These are phyloP conservation scores for Ferdinandea cuprea DNA, from an alignment of 2,888 invertebrate genomes.

Conservation along the genomic window DNA sequence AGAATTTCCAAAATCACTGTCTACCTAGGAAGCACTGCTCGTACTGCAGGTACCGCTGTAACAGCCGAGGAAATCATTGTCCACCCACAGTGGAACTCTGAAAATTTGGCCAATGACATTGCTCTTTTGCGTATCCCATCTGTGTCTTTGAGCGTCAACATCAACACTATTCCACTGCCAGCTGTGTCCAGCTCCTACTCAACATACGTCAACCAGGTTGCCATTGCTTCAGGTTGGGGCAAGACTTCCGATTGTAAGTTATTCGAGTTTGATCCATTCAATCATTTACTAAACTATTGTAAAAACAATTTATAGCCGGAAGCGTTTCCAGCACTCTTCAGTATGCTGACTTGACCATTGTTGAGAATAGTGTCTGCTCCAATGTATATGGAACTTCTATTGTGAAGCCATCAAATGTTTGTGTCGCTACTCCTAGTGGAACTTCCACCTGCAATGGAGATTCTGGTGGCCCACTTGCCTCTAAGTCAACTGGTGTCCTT, in stretches of 20 bases:
- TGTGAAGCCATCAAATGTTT: conserved; percentile 4
- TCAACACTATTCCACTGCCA: conserved; percentile 76
- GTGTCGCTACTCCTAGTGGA: conserved; percentile 67
- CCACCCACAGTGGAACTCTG: conserved; percentile 65
- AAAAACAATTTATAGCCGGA: conserved; percentile 71
- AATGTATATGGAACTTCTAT: conserved; percentile 80
- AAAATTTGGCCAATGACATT: conserved; percentile 77
- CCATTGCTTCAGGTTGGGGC: conserved; percentile 80
- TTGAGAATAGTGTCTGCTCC: conserved; percentile 77
- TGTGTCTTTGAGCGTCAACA: background rate
- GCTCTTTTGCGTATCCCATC: conserved; percentile 56
- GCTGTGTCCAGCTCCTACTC: conserved; percentile 71
- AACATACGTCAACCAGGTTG: conserved; percentile 74
- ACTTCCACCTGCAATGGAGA: conserved; percentile 81
- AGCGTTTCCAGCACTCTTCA: conserved; percentile 79
- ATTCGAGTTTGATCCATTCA: background rate
- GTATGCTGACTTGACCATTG: conserved; percentile 79
- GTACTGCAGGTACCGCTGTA: conserved; percentile 67
- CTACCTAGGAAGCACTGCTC: conserved; percentile 76
- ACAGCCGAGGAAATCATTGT: conserved; percentile 71
- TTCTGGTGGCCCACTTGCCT: conserved; percentile 74
- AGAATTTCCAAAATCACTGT: conserved; percentile 76
- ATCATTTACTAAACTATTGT: background rate
- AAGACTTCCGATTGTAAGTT: conserved; percentile 77
- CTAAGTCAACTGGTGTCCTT: background rate